phyloP scores from a whole-genome alignment of 1,140 invertebrate species.

The Bombus haemorrhoidalis region DNA sequence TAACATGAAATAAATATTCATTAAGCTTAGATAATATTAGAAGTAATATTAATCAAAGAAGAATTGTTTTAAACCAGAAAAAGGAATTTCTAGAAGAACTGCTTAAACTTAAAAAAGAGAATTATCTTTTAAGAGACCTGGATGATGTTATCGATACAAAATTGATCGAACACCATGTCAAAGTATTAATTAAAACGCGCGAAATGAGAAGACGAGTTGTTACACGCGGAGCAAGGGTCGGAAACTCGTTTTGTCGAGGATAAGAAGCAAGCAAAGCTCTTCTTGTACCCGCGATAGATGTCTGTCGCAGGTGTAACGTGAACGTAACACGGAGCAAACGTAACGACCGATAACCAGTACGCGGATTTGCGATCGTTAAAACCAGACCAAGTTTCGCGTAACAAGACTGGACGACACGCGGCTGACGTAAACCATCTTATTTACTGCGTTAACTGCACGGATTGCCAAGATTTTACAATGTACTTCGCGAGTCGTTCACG shows the following conservation, averaged over 20 bases:
- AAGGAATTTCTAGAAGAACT: neutral
- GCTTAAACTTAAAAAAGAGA: neutral
- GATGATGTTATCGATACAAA: neutral
- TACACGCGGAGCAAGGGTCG: neutral
- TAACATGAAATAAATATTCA: too few species aligned
- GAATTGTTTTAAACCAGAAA: neutral
- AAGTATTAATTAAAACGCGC: neutral
- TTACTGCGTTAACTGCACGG: neutral
- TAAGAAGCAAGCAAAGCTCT: neutral
- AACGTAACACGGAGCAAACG: slow-evolving; percentile 3
- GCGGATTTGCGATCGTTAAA: slow-evolving; percentile 25
- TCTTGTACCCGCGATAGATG: neutral
- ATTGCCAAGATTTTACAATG: neutral
- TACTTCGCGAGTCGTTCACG: neutral
- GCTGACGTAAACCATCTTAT: slow-evolving; percentile 10
- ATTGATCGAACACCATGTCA: neutral
- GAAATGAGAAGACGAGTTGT: neutral
- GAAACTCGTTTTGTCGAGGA: neutral
- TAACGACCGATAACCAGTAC: slow-evolving; percentile 42
- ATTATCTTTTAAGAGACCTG: neutral
- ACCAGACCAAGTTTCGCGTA: slow-evolving; percentile 9
- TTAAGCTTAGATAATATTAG: neutral
- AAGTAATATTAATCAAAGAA: neutral
- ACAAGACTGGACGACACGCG: neutral
- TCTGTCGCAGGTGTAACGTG: slow-evolving; percentile 24